Conservation (phyloP, 2,113 vertebrate species). For the Mus pahari region DNA sequence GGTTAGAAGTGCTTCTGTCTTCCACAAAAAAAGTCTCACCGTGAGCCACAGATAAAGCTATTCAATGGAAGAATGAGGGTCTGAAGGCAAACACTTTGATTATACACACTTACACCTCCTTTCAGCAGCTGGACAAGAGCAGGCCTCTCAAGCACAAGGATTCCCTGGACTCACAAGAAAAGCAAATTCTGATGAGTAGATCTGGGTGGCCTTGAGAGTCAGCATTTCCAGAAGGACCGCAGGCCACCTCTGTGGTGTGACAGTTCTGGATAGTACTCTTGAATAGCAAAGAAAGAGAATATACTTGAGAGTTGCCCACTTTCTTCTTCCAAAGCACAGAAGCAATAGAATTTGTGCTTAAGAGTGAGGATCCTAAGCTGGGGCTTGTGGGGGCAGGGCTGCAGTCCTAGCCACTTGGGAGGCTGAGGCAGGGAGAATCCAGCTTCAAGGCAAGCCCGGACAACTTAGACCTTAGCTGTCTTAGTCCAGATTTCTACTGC, state of each 20-base stretch:
- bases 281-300: neutral
- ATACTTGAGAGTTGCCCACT: neutral
- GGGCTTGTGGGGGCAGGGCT: no score
- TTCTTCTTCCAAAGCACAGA: neutral
- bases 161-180: neutral
- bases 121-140: neutral
- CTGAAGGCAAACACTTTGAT: neutral
- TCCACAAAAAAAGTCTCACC: constrained; percentile 3
- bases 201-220: neutral
- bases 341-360: neutral
- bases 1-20: neutral
- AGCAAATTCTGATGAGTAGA: neutral
- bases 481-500: neutral
- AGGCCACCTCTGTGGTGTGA: no score
- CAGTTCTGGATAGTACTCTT: neutral
- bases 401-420: neutral
- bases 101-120: no score
- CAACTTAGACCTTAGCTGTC: neutral
- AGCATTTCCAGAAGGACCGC: neutral
- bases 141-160: neutral
- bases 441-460: neutral
- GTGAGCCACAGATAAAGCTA: neutral
- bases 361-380: neutral
- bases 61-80: neutral
- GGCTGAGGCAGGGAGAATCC: neutral